These are phyloP conservation scores for Acanthosepion esculentum DNA, from an alignment of 2,888 invertebrate genomes.

Conservation along the genomic window DNA sequence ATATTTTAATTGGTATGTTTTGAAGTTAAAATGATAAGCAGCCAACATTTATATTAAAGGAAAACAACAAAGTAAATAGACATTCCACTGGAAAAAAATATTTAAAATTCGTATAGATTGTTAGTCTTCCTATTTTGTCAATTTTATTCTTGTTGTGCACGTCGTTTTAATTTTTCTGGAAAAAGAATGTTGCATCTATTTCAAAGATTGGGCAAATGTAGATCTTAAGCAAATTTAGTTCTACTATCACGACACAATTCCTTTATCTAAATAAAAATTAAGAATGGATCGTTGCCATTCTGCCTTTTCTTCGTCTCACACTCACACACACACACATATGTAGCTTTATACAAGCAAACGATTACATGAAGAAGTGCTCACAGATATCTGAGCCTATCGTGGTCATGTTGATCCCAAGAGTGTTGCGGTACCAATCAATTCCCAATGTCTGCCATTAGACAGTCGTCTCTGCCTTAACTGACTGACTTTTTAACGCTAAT, in stretches of 20 bases:
- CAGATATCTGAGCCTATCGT: not conserved
- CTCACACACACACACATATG: not conserved
- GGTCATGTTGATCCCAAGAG: not conserved
- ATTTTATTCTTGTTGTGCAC: not conserved
- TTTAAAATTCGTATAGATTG: not conserved
- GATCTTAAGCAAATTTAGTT: not conserved
- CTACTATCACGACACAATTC: not conserved
- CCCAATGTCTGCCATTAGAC: not conserved
- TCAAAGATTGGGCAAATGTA: not conserved
- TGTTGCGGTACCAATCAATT: constrained; percentile 11
- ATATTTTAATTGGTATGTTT: not conserved
- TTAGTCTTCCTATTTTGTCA: not conserved
- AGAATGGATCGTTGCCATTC: not conserved
- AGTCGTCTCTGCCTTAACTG: not conserved
- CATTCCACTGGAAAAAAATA: not conserved
- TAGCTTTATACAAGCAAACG: not conserved
- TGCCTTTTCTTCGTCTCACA: not conserved
- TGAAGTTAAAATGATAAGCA: not conserved
- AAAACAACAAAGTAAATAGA: not conserved
- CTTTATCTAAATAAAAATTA: not conserved
- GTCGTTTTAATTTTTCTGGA: not conserved
- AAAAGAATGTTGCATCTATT: not conserved
- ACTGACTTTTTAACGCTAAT: not conserved
- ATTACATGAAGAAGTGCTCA: not conserved
- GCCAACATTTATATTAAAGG: not conserved